Evolutionary conservation across 2,113 vertebrate species (phyloP), one percentile per base, ranked within the genome.

Genomic region (Vanacampus margaritifer): DNA sequence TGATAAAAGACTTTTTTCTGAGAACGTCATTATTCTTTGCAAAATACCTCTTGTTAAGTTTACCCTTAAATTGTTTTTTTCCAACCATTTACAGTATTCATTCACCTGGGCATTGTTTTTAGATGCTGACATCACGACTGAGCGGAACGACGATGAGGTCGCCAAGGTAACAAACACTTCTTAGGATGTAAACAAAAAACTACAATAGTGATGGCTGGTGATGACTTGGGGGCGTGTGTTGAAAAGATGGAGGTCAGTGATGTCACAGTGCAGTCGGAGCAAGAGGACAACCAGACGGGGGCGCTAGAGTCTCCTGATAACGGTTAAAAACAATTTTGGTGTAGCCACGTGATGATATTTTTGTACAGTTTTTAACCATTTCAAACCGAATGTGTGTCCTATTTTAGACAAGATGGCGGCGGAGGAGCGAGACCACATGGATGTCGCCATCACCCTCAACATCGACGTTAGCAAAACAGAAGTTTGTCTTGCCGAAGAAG

Each of bases 391-490:
- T 23, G 5, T 23, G 5, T 67, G 0, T 59, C n/a, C 0, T n/a
- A n/a, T 4, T 64, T 0, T 53, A 66, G 37, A 24, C n/a, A 61
- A 23, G 5, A 61, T 39, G 36, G 63, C 69, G 10, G 67, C 39
- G 21, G 76, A 48, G 10, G 65, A 71, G 17, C 59, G 0, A 6
- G 67, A n/a, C 0, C 68, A 74, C 5, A 46, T 70, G 7, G 76
- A 80, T 0, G 53, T 17, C 54, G 67, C 58, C 67, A 75, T 85
- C 74, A 50, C 74, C 3, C 60, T 70, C 6, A 76, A 80, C 0
- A 53, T 17, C 39, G 67, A 58, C 60, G 72, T 84, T 69, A 36
- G 64, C 67, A 6, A 76, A 71, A 1, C 6, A 1, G 14, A 57
- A 14, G 48, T 10, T 50, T 3, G 8, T 23, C 48, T 50, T 3